These are phyloP conservation scores for Otolemur garnettii DNA, from an alignment of 2,113 vertebrate genomes.

Conservation along the genomic window DNA sequence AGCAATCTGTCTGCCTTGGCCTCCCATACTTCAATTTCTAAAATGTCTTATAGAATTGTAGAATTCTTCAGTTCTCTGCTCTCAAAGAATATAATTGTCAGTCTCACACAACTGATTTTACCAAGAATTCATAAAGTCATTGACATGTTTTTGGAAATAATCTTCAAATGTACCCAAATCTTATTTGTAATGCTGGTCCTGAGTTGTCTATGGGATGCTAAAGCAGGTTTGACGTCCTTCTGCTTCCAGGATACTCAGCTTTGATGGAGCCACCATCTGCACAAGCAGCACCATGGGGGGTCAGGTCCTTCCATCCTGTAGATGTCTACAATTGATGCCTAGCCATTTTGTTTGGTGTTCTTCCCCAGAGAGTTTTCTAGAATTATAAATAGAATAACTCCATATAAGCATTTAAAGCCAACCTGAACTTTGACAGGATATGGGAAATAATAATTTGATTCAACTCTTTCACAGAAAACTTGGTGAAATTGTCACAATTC, in stretches of 20 bases:
- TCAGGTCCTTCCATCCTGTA: slow-evolving; percentile 18
- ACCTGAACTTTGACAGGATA: slow-evolving; percentile 12
- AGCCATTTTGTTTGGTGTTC: not conserved
- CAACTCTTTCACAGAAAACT: not conserved
- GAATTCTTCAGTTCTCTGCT: not conserved
- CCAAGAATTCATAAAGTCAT: not conserved
- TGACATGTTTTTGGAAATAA: not conserved
- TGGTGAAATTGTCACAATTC: slow-evolving; percentile 13
- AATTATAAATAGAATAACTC: not conserved
- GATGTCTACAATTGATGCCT: not conserved
- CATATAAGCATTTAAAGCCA: slow-evolving; percentile 37
- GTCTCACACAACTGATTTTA: not conserved
- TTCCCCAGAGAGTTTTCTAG: not conserved
- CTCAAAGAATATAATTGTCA: not conserved
- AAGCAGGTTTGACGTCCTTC: too few species aligned
- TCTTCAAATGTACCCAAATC: not conserved
- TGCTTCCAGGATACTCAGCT: too few species aligned
- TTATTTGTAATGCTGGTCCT: too few species aligned
- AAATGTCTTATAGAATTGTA: not conserved
- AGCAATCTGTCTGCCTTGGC: too few species aligned
- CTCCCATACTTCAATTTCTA: not conserved
- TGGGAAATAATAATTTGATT: not conserved
- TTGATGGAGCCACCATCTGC: too few species aligned
- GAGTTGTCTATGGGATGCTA: too few species aligned
- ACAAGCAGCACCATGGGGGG: too few species aligned